Conservation (phyloP, 2,797 vertebrate species). For the Distichodus sexfasciatus region DNA sequence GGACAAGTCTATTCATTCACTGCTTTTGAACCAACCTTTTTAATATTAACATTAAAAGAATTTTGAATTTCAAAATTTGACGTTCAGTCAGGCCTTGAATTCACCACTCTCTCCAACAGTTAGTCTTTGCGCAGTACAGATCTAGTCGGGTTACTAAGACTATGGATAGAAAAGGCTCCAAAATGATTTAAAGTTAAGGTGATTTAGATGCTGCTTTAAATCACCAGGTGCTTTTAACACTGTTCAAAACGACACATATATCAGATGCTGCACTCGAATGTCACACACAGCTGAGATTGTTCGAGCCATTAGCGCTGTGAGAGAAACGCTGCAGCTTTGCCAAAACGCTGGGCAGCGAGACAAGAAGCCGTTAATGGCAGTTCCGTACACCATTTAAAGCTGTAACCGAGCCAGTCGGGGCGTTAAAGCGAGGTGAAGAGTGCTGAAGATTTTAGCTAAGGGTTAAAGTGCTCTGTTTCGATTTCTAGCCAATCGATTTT, state of each 20-base stretch:
- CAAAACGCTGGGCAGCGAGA: constrained; percentile 1
- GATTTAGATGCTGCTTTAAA: constrained; percentile 39
- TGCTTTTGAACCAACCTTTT: no score
- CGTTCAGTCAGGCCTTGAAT: no score
- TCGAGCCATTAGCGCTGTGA: not conserved
- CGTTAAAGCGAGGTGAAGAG: not conserved
- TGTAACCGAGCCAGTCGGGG: not conserved
- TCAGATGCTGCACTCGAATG: not conserved
- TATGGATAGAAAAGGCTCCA: no score
- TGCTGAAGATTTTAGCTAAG: not conserved
- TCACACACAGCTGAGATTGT: not conserved
- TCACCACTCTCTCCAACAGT: no score
- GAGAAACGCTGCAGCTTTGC: not conserved
- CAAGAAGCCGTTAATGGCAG: not conserved
- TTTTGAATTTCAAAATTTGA: no score
- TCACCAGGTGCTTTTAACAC: constrained; percentile 58
- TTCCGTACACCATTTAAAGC: not conserved
- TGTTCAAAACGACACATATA: constrained; percentile 30
- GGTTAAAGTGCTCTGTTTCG: not conserved
- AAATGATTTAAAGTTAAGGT: not conserved
- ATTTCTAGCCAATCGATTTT: not conserved
- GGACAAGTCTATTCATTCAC: no score
- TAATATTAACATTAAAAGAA: no score
- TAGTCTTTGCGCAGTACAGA: no score
- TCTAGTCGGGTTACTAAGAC: no score